A percentile compares a stretch with the other conserved stretches of the same genome.
Evolutionary conservation across 92 coral and sea anemone species (phyloP).

Genomic region (Epizoanthus scotinus): DNA sequence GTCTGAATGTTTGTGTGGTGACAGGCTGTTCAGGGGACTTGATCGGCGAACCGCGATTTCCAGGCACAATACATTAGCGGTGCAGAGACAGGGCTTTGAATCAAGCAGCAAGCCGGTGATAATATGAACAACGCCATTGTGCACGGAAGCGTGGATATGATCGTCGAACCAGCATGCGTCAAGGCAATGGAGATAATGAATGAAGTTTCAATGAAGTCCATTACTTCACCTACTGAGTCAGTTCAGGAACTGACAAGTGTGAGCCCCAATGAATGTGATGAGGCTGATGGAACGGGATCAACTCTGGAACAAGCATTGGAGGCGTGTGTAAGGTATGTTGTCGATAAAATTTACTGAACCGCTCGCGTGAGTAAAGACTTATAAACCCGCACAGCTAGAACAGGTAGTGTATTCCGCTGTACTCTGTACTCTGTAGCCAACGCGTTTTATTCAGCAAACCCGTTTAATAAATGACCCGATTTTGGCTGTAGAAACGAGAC

Average conservation of each 20-base stretch:
- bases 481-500: no score
- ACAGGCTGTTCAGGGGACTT: conserved; percentile 2
- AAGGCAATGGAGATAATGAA: conserved; percentile 27
- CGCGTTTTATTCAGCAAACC: conserved; percentile 5
- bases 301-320: conserved; percentile 30
- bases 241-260: conserved; percentile 23
- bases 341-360: not conserved
- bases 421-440: not conserved
- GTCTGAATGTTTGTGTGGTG: conserved; percentile 1
- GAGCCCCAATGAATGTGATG: conserved; percentile 25
- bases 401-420: not conserved
- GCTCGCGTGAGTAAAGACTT: conserved; percentile 3
- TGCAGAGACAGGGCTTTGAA: not conserved
- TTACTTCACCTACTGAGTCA: conserved; percentile 27
- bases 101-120: not conserved
- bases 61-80: not conserved
- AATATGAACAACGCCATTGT: conserved; percentile 1
- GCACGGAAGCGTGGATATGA: conserved; percentile 12
- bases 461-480: not conserved
- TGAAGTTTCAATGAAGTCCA: conserved; percentile 43
- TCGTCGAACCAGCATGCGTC: conserved; percentile 16
- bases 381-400: not conserved
- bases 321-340: conserved; percentile 18
- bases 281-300: not conserved
- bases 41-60: conserved; percentile 16